Percentiles rank a stretch among this genome's conserved stretches.
These are phyloP conservation scores for Molossus alvarezi DNA, from an alignment of 2,797 vertebrate genomes.

Conservation along the genomic window DNA sequence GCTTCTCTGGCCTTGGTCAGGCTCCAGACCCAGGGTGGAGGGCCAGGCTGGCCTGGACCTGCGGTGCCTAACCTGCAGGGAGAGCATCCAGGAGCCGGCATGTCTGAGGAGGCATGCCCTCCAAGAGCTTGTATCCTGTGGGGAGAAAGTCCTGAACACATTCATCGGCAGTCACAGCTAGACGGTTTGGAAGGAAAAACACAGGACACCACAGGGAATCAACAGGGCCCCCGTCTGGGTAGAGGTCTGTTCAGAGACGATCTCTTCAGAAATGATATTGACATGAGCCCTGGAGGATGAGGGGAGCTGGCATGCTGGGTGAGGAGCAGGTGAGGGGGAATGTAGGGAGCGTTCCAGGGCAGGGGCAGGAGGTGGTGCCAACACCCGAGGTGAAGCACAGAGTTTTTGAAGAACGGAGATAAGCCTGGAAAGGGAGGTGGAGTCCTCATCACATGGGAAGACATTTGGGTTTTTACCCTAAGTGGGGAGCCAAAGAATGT, in stretches of 20 bases:
- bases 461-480: neutral
- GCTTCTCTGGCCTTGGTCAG: neutral
- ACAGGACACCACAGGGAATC: neutral
- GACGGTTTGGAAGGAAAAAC: neutral
- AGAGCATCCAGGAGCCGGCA: neutral
- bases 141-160: neutral
- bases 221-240: fast-evolving
- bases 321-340: neutral
- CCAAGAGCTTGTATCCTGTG: neutral
- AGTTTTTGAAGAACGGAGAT: neutral
- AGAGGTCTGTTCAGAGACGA: neutral
- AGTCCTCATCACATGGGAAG: fast-evolving
- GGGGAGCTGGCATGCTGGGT: neutral
- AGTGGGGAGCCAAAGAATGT: neutral
- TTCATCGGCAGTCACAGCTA: neutral
- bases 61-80: neutral
- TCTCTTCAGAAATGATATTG: neutral
- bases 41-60: neutral
- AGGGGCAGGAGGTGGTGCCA: neutral
- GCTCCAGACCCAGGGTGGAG: neutral
- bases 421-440: neutral
- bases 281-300: neutral
- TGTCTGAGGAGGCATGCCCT: neutral
- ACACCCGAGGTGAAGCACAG: neutral
- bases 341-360: neutral